Percentiles rank a stretch among this genome's conserved stretches.
Conservation (phyloP, 2,113 vertebrate species). For the Brachypteracias leptosomus region DNA sequence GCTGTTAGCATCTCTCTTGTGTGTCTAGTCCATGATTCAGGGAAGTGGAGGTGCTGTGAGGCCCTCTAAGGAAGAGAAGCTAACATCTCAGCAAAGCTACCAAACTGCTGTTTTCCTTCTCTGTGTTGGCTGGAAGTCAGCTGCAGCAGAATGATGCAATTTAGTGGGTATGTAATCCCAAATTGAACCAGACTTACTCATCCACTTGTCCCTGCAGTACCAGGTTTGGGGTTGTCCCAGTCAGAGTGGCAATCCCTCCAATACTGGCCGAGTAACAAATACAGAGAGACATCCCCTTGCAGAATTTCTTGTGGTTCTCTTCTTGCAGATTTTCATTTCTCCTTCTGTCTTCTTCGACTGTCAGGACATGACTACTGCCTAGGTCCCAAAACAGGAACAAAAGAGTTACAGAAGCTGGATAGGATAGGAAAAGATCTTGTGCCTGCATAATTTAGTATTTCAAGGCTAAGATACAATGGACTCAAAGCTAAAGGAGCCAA, state of each 20-base stretch:
- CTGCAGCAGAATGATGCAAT: background rate
- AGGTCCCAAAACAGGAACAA: background rate
- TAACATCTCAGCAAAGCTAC: background rate
- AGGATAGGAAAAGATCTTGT: background rate
- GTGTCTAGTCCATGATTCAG: background rate
- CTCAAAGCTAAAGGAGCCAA: background rate
- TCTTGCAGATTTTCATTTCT: background rate
- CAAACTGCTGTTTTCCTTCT: background rate
- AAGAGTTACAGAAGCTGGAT: background rate
- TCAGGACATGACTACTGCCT: slow-evolving; percentile 28
- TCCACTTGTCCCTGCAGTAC: slow-evolving; percentile 90
- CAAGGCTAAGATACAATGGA: background rate
- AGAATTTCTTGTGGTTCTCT: slow-evolving; percentile 71
- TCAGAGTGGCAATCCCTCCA: slow-evolving; percentile 91
- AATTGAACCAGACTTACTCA: slow-evolving; percentile 73
- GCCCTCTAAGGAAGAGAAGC: background rate
- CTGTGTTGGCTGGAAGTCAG: background rate
- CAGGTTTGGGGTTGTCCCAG: slow-evolving; percentile 90
- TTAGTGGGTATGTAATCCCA: background rate
- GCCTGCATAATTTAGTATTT: background rate
- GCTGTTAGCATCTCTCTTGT: background rate
- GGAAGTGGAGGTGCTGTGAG: background rate
- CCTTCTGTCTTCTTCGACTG: background rate
- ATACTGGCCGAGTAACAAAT: slow-evolving; percentile 93
- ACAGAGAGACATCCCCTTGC: slow-evolving; percentile 85